These are phyloP conservation scores for Stramonita haemastoma DNA, from an alignment of 2,888 invertebrate species.

Conservation along the genomic window DNA sequence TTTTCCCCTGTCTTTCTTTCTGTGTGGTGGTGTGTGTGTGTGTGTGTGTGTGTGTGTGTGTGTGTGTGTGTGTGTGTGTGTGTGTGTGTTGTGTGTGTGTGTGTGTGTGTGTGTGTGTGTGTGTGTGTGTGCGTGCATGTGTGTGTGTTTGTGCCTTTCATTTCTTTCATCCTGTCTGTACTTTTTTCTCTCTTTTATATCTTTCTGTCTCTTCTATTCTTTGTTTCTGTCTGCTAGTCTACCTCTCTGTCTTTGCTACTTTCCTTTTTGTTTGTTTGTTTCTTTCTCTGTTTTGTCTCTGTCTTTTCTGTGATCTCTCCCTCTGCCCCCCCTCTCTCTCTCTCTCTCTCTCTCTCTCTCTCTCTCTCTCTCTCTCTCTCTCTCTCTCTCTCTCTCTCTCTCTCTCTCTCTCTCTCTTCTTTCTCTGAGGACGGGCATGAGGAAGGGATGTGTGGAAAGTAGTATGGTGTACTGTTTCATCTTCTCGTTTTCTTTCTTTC, in stretches of 20 bases:
- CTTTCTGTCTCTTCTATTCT: not conserved
- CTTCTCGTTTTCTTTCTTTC: too few relatives aligned
- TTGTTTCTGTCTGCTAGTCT: not conserved
- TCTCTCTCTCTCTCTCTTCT: slow-evolving; percentile 3
- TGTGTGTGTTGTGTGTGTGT: not conserved
- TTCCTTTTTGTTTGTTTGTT: not conserved
- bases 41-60: too few relatives aligned
- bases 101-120: slow-evolving; percentile 26
- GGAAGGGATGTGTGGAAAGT: not conserved
- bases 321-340: not conserved
- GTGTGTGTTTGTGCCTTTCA: not conserved
- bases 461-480: not conserved
- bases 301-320: not conserved
- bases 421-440: not conserved
- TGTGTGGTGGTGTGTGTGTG: too few relatives aligned
- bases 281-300: not conserved
- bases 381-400: slow-evolving; percentile 5
- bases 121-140: not conserved
- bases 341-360: slow-evolving; percentile 10
- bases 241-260: not conserved
- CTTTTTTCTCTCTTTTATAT: too few relatives aligned
- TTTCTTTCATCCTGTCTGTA: too few relatives aligned
- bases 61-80: slow-evolving; percentile 14
- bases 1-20: too few relatives aligned
- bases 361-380: not conserved